These are phyloP conservation scores for Miltochrista miniata DNA, from an alignment of 2,888 invertebrate genomes.

Conservation along the genomic window DNA sequence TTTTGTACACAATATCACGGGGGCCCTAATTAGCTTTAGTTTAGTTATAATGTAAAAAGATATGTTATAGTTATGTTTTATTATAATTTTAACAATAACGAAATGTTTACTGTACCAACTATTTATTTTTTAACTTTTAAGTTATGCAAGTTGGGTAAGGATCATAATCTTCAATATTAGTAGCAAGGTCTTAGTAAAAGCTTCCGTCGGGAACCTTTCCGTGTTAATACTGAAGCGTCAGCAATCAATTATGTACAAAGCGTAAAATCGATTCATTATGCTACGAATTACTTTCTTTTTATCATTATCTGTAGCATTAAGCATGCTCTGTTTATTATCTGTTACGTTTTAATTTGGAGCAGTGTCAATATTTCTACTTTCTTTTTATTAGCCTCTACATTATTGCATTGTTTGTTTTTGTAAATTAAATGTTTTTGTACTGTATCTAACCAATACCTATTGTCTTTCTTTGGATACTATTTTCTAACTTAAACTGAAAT, in stretches of 20 bases:
- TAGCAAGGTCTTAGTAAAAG: slow-evolving; percentile 28
- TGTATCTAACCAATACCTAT: too few relatives aligned
- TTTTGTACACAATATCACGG: too few relatives aligned
- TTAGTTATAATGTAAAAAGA: too few relatives aligned
- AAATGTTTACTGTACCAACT: slow-evolving; percentile 2
- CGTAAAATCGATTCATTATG: slow-evolving; percentile 66
- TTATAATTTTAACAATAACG: slow-evolving; percentile 9
- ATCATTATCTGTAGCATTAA: slow-evolving; percentile 44
- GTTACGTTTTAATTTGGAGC: slow-evolving; percentile 41
- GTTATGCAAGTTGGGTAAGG: background rate
- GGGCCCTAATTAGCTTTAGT: too few relatives aligned
- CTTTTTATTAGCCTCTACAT: background rate
- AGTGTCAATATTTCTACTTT: slow-evolving; percentile 19
- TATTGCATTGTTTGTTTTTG: too few relatives aligned
- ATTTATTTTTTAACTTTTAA: background rate
- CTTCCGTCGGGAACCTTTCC: slow-evolving; percentile 53
- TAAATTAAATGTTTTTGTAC: background rate
- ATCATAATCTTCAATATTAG: background rate
- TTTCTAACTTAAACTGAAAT: too few relatives aligned
- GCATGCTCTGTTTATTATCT: slow-evolving; percentile 57
- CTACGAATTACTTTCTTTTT: slow-evolving; percentile 42
- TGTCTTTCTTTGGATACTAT: too few relatives aligned
- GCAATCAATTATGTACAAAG: slow-evolving; percentile 54
- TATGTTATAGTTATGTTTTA: too few relatives aligned
- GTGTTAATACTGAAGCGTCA: slow-evolving; percentile 41